These are phyloP conservation scores for Salticus scenicus DNA, from an alignment of 2,888 invertebrate genomes.

Conservation along the genomic window DNA sequence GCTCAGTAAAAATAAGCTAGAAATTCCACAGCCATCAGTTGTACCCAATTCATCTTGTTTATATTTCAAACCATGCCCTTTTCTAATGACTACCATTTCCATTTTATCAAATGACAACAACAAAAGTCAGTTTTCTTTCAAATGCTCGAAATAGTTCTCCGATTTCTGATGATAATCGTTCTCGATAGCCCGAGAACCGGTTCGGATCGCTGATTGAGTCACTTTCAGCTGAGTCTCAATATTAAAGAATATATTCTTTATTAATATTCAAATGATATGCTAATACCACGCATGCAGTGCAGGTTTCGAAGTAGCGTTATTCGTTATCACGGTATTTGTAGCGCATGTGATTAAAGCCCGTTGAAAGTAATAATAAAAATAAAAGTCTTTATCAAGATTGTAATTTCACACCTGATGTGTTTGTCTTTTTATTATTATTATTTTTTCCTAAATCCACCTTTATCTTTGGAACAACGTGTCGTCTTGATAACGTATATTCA, in stretches of 20 bases:
- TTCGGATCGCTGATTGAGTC: constrained; percentile 17
- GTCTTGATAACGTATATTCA: constrained; percentile 5
- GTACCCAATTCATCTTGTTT: not conserved
- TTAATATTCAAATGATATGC: constrained; percentile 64
- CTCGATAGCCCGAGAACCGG: constrained; percentile 16
- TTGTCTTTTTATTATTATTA: constrained; percentile 29
- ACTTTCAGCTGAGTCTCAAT: constrained; percentile 9
- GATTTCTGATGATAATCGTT: not conserved
- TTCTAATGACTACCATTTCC: not conserved
- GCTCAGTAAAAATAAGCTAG: not conserved
- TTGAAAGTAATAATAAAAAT: constrained; percentile 37
- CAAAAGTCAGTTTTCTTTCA: not conserved
- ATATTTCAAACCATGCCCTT: not conserved
- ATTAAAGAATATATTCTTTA: constrained; percentile 21
- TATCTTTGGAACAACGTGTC: constrained; percentile 48
- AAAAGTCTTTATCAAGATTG: constrained; percentile 38
- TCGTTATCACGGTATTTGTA: constrained; percentile 31
- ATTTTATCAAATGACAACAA: not conserved
- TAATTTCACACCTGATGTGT: constrained; percentile 58
- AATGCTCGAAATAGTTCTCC: not conserved
- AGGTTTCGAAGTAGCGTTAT: constrained; percentile 23
- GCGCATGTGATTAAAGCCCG: constrained; percentile 22
- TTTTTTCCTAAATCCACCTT: not conserved
- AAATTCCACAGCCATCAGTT: not conserved
- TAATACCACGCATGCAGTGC: constrained; percentile 53